A percentile compares a stretch with the other conserved stretches of the same genome.
These are phyloP conservation scores for Labeo rohita DNA, from an alignment of 2,113 vertebrate genomes.

Conservation along the genomic window DNA sequence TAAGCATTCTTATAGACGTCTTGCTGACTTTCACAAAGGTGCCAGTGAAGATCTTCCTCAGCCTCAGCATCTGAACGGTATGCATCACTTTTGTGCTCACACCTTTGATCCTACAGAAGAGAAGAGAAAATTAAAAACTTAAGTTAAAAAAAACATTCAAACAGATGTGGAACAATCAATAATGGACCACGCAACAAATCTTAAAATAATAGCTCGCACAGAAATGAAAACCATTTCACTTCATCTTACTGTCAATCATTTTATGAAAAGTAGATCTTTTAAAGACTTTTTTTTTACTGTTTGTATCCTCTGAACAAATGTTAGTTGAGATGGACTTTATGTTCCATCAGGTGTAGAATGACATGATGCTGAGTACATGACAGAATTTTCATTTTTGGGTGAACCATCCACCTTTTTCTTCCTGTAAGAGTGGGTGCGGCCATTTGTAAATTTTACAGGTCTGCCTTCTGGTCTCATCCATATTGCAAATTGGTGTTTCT, in stretches of 20 bases:
- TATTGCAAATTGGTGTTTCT: too few species aligned
- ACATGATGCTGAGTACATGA: neutral
- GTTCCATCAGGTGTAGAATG: neutral
- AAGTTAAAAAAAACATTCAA: neutral
- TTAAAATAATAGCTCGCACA: too few species aligned
- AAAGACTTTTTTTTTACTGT: too few species aligned
- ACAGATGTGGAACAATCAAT: neutral
- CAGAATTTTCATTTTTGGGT: neutral
- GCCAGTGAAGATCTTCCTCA: conserved; percentile 88
- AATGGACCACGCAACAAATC: too few species aligned
- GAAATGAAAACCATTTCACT: too few species aligned
- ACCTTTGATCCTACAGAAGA: conserved; percentile 81
- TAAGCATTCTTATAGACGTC: conserved; percentile 79
- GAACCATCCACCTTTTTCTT: too few species aligned
- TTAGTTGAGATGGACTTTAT: too few species aligned
- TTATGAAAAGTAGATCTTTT: too few species aligned
- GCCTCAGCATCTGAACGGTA: conserved; percentile 78
- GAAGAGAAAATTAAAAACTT: neutral
- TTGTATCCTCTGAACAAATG: too few species aligned
- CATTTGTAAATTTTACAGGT: too few species aligned
- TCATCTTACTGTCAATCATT: neutral
- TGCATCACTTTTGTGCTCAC: conserved; percentile 79
- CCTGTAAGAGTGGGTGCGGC: too few species aligned
- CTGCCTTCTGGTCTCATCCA: too few species aligned
- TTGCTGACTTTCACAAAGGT: conserved; percentile 84